A percentile compares a stretch with the other conserved stretches of the same genome.
Conservation (phyloP, 2,888 invertebrate species). For the Kuschelorhynchus macadamiae region DNA sequence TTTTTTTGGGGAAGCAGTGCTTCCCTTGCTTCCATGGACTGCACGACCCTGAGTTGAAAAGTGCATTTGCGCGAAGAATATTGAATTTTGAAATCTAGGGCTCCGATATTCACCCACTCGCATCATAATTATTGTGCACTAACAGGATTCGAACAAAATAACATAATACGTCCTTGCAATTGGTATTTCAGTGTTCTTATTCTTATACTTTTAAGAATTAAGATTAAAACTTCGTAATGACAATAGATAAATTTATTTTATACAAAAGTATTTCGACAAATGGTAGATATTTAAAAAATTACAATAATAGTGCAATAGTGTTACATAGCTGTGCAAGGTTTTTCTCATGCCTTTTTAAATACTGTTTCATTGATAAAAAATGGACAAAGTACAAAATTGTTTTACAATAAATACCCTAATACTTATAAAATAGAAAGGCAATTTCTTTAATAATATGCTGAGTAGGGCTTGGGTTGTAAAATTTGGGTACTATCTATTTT, state of each 20-base stretch:
- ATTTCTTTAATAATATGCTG: slow-evolving; percentile 32
- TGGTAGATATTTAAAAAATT: slow-evolving; percentile 40
- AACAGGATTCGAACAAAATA: no score
- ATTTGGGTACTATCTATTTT: slow-evolving; percentile 1
- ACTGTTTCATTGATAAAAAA: slow-evolving; percentile 43
- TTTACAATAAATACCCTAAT: slow-evolving; percentile 32
- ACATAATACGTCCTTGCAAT: no score
- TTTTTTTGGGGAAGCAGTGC: no score
- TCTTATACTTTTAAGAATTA: no score
- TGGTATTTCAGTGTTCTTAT: no score
- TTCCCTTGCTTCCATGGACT: no score
- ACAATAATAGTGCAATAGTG: slow-evolving; percentile 40
- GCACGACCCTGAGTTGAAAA: no score
- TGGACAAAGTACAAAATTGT: slow-evolving; percentile 48
- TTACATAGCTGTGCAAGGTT: slow-evolving; percentile 42
- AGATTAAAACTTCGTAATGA: slow-evolving; percentile 17
- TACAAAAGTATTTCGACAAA: slow-evolving; percentile 43
- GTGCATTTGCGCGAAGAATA: no score
- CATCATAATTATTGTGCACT: no score
- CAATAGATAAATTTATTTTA: slow-evolving; percentile 40
- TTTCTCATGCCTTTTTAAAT: slow-evolving; percentile 38
- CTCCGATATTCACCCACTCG: no score
- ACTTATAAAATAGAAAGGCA: slow-evolving; percentile 50
- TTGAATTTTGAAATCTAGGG: no score
- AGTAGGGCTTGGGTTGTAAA: slow-evolving; percentile 33